A percentile compares a stretch with the other conserved stretches of the same genome.
These are phyloP conservation scores for Heliothis subflexa DNA, from an alignment of 1,140 invertebrate species.

Conservation along the genomic window DNA sequence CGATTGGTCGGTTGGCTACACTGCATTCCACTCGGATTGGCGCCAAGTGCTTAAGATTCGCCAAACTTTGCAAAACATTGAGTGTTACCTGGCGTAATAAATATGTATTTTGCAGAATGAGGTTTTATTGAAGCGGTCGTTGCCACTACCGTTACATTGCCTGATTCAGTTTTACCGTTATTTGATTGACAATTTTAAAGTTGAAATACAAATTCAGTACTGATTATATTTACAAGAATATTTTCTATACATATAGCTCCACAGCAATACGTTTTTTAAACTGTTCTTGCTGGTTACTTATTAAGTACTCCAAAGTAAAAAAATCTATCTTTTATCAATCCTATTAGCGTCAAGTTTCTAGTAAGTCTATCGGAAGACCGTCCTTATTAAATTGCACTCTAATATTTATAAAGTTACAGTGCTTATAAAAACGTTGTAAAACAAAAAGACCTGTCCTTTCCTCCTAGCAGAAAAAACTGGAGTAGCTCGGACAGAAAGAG, in stretches of 20 bases:
- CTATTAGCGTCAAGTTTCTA: too few species aligned
- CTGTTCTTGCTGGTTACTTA: too few species aligned
- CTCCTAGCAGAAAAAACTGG: constrained; percentile 1
- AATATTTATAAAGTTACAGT: not conserved
- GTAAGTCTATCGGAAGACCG: not conserved
- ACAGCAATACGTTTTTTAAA: too few species aligned
- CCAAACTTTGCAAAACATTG: constrained; percentile 20
- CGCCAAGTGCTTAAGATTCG: constrained; percentile 18
- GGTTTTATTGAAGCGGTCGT: too few species aligned
- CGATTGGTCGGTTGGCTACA: constrained; percentile 27
- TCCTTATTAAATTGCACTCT: not conserved
- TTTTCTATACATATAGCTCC: too few species aligned
- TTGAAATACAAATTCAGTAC: too few species aligned
- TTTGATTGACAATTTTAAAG: too few species aligned
- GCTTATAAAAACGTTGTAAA: not conserved
- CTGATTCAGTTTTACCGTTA: too few species aligned
- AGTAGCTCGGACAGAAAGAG: not conserved
- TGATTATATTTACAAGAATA: too few species aligned
- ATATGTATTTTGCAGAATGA: not conserved
- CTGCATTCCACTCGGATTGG: constrained; percentile 35
- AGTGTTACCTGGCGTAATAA: constrained; percentile 6
- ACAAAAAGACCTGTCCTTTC: not conserved
- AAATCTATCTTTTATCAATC: too few species aligned
- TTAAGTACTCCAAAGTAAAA: too few species aligned
- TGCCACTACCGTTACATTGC: too few species aligned